A percentile compares a stretch with the other conserved stretches of the same genome.
Conservation (phyloP, 1,140 invertebrate genomes). For the Listronotus oregonensis region DNA sequence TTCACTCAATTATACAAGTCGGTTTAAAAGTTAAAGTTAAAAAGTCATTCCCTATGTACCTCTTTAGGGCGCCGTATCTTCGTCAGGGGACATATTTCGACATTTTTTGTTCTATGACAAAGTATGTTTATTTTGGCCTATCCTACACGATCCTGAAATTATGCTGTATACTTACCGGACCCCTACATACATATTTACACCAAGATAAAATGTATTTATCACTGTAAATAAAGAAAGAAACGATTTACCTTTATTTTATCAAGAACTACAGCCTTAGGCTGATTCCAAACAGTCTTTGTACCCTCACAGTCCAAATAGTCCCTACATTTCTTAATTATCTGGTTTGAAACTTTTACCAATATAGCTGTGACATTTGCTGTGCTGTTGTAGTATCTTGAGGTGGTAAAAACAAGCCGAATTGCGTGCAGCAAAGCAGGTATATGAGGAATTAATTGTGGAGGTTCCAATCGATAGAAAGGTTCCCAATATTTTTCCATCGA, state of each 20-base stretch:
- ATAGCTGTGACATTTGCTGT: conserved; percentile 73
- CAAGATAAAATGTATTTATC: no score
- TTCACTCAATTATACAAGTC: no score
- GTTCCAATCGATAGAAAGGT: conserved; percentile 78
- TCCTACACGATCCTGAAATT: no score
- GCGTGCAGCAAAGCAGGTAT: conserved; percentile 74
- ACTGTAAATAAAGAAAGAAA: no score
- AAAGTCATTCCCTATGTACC: no score
- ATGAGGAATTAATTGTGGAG: conserved; percentile 70
- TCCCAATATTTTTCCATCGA: conserved; percentile 85
- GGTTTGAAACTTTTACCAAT: conserved; percentile 80
- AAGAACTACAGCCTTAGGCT: conserved; percentile 68
- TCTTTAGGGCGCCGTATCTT: no score
- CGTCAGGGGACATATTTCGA: no score
- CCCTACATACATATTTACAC: no score
- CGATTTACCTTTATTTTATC: conserved; percentile 70
- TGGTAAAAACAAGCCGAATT: conserved; percentile 81
- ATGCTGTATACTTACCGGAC: no score
- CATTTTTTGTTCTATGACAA: no score
- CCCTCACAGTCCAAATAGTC: conserved; percentile 69
- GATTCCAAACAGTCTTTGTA: conserved; percentile 72
- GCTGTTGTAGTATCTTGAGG: conserved; percentile 83
- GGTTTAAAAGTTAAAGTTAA: no score
- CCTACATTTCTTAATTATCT: conserved; percentile 74
- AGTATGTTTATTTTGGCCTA: no score